phyloP scores from a whole-genome alignment of 2,797 vertebrate species.

The Acomys russatus region DNA sequence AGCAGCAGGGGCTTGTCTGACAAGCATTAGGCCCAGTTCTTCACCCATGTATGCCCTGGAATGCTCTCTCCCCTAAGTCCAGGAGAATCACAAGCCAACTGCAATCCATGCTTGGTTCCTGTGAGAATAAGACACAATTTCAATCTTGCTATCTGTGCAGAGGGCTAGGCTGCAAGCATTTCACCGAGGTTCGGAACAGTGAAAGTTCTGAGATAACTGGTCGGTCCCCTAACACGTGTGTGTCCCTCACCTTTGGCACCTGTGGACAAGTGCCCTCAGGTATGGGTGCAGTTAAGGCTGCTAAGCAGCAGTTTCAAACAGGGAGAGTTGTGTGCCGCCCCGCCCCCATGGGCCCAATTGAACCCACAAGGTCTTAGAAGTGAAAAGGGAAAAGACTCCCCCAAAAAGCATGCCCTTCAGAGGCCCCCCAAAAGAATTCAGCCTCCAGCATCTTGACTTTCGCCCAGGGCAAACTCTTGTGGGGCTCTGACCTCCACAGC shows the following conservation, averaged over 20 bases:
- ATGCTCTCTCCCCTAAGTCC: background rate
- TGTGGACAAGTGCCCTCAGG: background rate
- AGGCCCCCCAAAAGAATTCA: background rate
- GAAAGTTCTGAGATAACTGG: background rate
- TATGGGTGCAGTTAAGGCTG: background rate
- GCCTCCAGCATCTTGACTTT: too few species aligned
- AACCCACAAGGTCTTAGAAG: background rate
- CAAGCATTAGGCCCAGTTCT: background rate
- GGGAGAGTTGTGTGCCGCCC: background rate
- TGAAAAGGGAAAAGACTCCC: background rate
- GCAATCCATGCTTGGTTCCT: rapidly evolving
- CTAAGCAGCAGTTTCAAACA: background rate
- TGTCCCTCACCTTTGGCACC: background rate
- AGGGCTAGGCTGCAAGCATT: background rate
- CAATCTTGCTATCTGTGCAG: background rate
- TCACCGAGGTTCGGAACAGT: background rate
- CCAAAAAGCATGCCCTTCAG: background rate
- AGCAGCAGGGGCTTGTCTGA: background rate
- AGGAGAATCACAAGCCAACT: background rate
- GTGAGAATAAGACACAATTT: background rate
- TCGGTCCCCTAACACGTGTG: background rate
- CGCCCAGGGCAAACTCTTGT: background rate
- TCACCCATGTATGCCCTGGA: background rate
- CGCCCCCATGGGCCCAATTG: rapidly evolving
- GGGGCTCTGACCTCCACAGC: background rate